Base-by-base conservation (phyloP, 2,797 vertebrate species). In the Acanthornis magna region DNA sequence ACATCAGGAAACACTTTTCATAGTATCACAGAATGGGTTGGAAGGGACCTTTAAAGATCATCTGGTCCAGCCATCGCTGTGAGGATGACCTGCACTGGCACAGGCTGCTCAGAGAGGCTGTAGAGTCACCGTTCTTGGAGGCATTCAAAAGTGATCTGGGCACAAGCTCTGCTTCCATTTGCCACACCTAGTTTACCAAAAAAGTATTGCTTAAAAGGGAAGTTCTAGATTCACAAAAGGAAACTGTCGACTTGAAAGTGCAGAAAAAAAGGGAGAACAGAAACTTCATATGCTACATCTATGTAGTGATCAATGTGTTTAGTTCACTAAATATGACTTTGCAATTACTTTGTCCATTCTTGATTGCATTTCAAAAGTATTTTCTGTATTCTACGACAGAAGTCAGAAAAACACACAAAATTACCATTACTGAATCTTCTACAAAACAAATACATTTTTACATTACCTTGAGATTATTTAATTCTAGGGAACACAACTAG, bases 261-360 rank as follows among this genome's bases (percentile, higher is more conserved):
- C 6, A 45, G 61, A n/a, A 83, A 86, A 86, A 36, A 78, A 34
- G 20, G 15, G 20, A 57, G 34, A 88, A 66, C 3, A 36, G n/a
- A n/a, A 72, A 45, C 12, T 73, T 89, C n/a, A 40, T 23, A 30
- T 53, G 15, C 43, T 77, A 48, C 38, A 45, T 55, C 16, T 58
- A 6, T 1, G 0, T 18, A 36, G 32, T 50, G 7, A 7, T 42
- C 38, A 25, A 5, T 38, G 15, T 10, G 4, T 74, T 73, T 62
- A 71, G 9, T 70, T 32, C 66, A 66, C 51, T 53, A 30, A 67
- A 30, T 26, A 50, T 21, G 42, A 58, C 36, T 80, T 82, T 55
- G 40, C 14, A 66, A 29, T 66, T 72, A n/a, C 23, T 70, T 91
- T 29, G 40, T 58, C 11, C 36, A 17, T 53, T 79, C 18, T 80